Percentiles rank a stretch among this genome's conserved stretches.
phyloP scores from a whole-genome alignment of 2,797 vertebrate genomes.

The Pygocentrus nattereri region DNA sequence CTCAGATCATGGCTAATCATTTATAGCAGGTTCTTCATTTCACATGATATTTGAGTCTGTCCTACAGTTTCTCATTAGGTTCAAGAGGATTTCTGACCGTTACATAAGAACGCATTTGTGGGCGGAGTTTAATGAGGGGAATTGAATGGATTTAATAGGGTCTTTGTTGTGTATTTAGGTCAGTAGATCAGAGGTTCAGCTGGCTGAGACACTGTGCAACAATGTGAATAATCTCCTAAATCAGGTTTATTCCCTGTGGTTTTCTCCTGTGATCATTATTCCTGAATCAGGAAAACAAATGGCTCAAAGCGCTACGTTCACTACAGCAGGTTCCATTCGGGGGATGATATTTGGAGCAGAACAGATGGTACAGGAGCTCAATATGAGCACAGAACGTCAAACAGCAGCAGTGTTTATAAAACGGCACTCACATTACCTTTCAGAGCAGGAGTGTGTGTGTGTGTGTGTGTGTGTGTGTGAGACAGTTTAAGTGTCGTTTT shows the following conservation, averaged over 20 bases:
- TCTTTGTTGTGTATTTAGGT: background rate
- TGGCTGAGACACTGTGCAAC: background rate
- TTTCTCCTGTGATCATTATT: background rate
- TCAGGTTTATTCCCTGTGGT: background rate
- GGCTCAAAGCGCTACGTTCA: too few relatives aligned
- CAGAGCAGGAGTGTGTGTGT: background rate
- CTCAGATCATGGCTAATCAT: too few relatives aligned
- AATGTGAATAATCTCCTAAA: background rate
- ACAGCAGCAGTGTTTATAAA: conserved; percentile 9
- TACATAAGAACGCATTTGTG: too few relatives aligned
- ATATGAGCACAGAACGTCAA: background rate
- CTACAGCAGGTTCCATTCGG: background rate
- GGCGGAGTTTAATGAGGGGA: too few relatives aligned
- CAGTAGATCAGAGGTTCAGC: background rate
- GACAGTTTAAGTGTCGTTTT: too few relatives aligned
- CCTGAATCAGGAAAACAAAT: background rate
- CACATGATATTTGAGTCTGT: too few relatives aligned
- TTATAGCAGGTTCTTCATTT: too few relatives aligned
- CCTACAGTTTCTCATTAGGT: too few relatives aligned
- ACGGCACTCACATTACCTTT: background rate
- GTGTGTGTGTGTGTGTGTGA: background rate
- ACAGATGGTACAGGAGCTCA: too few relatives aligned
- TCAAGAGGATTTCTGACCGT: too few relatives aligned
- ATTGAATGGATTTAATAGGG: too few relatives aligned
- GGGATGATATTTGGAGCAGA: too few relatives aligned